phyloP scores from a whole-genome alignment of 2,888 invertebrate genomes.

The Eutolmus rufibarbis region DNA sequence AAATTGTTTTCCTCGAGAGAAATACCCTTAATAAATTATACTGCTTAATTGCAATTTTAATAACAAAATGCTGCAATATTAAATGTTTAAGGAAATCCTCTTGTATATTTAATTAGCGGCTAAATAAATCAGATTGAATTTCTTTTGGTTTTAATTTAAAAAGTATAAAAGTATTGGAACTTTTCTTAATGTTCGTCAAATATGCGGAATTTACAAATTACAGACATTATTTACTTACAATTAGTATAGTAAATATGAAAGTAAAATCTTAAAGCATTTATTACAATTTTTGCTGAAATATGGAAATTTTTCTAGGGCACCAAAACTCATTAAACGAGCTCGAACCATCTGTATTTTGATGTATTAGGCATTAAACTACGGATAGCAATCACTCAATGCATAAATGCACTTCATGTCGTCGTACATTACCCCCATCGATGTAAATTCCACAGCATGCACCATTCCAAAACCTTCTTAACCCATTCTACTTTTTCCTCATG shows the following conservation, averaged over 20 bases:
- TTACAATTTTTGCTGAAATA: too few relatives aligned
- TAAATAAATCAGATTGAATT: neutral
- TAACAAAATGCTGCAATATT: neutral
- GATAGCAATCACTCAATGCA: too few relatives aligned
- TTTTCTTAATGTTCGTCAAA: neutral
- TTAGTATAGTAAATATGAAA: neutral
- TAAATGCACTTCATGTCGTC: too few relatives aligned
- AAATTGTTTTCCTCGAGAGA: neutral
- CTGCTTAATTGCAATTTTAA: neutral
- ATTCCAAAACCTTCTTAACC: neutral
- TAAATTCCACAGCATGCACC: neutral
- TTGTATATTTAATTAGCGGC: neutral
- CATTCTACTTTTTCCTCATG: neutral
- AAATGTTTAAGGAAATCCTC: neutral
- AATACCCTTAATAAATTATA: neutral
- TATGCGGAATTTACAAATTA: neutral
- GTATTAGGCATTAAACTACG: too few relatives aligned
- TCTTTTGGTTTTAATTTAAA: neutral
- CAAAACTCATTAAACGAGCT: too few relatives aligned
- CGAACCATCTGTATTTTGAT: too few relatives aligned
- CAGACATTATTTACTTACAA: too few relatives aligned
- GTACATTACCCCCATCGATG: too few relatives aligned
- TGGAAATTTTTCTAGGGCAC: too few relatives aligned
- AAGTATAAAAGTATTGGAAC: neutral
- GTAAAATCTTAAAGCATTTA: neutral